Percentiles rank a stretch among this genome's conserved stretches.
Evolutionary conservation across 2,113 vertebrate genomes (phyloP).

Genomic region (Cynopterus brachyotis): DNA sequence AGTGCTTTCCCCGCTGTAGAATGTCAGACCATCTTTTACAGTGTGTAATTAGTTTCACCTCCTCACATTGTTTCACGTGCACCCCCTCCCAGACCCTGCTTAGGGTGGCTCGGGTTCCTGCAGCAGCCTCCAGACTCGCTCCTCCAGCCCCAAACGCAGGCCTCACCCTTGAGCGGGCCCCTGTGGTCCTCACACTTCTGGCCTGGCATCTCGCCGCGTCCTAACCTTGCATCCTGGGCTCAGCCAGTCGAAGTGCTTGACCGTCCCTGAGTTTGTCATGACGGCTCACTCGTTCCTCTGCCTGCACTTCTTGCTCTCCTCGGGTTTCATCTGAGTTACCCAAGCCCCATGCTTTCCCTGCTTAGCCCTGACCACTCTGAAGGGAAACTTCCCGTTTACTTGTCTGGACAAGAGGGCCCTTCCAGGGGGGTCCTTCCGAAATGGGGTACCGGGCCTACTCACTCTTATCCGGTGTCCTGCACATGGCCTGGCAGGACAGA

Average conservation of each 20-base stretch:
- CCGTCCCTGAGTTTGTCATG: not conserved
- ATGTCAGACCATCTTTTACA: fast-evolving
- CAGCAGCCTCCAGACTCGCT: not conserved
- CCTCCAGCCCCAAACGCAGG: not conserved
- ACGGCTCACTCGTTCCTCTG: not conserved
- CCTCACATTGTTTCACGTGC: fast-evolving
- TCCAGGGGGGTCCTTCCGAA: not conserved
- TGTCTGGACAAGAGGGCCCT: not conserved
- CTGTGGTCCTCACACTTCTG: not conserved
- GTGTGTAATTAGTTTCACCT: not conserved
- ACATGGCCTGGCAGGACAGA: not conserved
- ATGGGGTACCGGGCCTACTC: not conserved
- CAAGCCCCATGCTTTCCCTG: not conserved
- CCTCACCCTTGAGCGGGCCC: not conserved
- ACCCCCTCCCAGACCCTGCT: not conserved
- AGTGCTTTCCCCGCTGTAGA: not conserved
- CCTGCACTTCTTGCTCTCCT: not conserved
- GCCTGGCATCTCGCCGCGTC: not conserved
- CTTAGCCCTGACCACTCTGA: not conserved
- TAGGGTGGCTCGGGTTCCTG: fast-evolving
- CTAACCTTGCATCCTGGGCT: not conserved
- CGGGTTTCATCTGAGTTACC: not conserved
- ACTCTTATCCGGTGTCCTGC: not conserved
- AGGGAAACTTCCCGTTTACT: not conserved
- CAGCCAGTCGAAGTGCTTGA: not conserved